phyloP scores from a whole-genome alignment of 2,113 vertebrate genomes.

The Platysteira castanea region DNA sequence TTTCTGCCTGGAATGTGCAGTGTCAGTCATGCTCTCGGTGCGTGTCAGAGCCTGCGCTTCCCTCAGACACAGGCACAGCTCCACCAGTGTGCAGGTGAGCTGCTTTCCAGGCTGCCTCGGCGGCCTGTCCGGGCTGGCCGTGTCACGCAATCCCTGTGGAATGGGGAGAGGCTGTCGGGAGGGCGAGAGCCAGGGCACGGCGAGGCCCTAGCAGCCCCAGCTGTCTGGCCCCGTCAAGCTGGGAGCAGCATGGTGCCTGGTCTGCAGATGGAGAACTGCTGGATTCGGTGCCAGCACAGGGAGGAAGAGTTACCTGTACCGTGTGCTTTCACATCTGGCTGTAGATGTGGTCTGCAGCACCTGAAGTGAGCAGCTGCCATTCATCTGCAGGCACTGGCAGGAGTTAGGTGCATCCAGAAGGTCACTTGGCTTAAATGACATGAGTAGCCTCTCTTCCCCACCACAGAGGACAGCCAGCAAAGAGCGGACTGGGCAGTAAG shows the following conservation, averaged over 20 bases:
- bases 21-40: neutral
- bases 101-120: neutral
- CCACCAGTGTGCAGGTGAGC: neutral
- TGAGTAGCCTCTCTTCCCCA: neutral
- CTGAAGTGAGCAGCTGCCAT: neutral
- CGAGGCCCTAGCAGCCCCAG: accelerated
- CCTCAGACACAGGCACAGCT: neutral
- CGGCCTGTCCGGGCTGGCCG: neutral
- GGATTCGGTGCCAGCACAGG: accelerated
- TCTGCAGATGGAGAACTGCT: neutral
- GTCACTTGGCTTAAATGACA: neutral
- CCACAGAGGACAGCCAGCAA: neutral
- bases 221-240: neutral
- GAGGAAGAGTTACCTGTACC: neutral
- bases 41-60: neutral
- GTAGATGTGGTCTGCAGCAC: neutral
- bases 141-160: constrained; percentile 2
- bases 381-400: neutral
- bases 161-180: neutral
- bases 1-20: constrained; percentile 19
- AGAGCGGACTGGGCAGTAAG: neutral
- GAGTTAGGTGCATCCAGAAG: neutral
- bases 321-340: neutral
- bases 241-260: accelerated
- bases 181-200: accelerated